phyloP scores from a whole-genome alignment of 2,888 invertebrate genomes.

The Odontocerum albicorne region DNA sequence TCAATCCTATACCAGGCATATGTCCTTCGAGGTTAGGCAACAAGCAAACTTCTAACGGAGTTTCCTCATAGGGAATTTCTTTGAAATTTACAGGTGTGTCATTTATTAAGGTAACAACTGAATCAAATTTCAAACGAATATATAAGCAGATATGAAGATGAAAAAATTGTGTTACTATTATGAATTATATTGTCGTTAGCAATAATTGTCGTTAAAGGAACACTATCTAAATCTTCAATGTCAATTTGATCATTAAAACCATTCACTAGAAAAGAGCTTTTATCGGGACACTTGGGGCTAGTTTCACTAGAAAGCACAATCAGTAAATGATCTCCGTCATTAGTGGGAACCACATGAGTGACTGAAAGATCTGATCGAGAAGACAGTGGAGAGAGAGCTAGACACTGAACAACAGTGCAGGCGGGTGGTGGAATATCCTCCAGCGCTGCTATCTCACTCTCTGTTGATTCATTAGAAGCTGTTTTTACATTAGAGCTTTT shows the following conservation, averaged over 20 bases:
- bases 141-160: not conserved
- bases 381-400: constrained; percentile 55
- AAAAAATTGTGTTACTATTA: not conserved
- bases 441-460: constrained; percentile 51
- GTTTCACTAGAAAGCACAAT: constrained; percentile 57
- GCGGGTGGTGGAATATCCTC: constrained; percentile 48
- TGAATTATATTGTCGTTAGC: not conserved
- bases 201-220: constrained; percentile 40
- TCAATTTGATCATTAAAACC: constrained; percentile 47
- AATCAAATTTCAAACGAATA: constrained; percentile 26
- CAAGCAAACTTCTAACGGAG: constrained; percentile 70
- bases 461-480: constrained; percentile 55
- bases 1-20: constrained; percentile 59
- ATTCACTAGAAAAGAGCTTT: constrained; percentile 13
- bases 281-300: not conserved
- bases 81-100: constrained; percentile 64
- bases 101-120: constrained; percentile 42
- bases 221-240: constrained; percentile 44
- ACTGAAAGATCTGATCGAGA: constrained; percentile 56
- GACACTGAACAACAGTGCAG: constrained; percentile 60
- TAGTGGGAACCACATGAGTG: constrained; percentile 67
- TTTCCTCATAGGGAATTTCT: constrained; percentile 65
- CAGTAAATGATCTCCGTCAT: constrained; percentile 68
- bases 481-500: constrained; percentile 41
- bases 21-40: constrained; percentile 58